Base-by-base conservation (phyloP, 37 sponge, comb jelly and placozoan genomes). In the Lycopodina hypogea region DNA sequence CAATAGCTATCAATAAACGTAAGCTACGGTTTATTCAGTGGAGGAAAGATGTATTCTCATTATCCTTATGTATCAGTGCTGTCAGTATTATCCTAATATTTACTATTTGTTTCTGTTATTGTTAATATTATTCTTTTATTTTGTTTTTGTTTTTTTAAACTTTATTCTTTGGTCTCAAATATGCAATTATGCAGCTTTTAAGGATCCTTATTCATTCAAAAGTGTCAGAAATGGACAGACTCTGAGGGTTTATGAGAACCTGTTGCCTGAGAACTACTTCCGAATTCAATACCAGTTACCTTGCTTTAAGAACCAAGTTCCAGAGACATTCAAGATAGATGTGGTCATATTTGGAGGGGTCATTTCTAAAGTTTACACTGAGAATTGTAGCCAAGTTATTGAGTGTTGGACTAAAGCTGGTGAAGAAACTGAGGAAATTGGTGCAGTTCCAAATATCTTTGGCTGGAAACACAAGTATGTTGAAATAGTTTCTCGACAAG, bases 401-500 rank as follows among this genome's bases (percentile, higher is more conserved):
- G 85, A 66, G 58, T 76, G 85, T 19, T 89, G 88, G 88, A 52
- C 41, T 19, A 93, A 92, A 30, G 76, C 76, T 24, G 96, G 78
- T 38, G 37, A 14, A 68, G 61, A 68, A 37, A 15, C 29, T 2
- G 38, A 68, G 38, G 68, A 15, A 12, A 9, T 3, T 3, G 68
- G 26, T 30, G 68, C 37, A 41, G 38, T 14, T 33, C 40, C 32
- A 19, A 76, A 52, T 29, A 39, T 68, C 71, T 84, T 84, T 74
- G 81, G 83, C 12, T 96, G 96, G 93, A 86, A 72, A 38, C 96
- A 95, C 85, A 95, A 68, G 93, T 89, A 42, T 56, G 81, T 56
- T 7, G 29, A 12, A 60, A 12, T n/a, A n/a, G n/a, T n/a, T n/a
- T n/a, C n/a, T n/a, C n/a, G n/a, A n/a, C n/a, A n/a, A n/a, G n/a